These are phyloP conservation scores for Hydrozoanthus gracilis DNA, from an alignment of 92 coral and sea anemone genomes.

Conservation along the genomic window DNA sequence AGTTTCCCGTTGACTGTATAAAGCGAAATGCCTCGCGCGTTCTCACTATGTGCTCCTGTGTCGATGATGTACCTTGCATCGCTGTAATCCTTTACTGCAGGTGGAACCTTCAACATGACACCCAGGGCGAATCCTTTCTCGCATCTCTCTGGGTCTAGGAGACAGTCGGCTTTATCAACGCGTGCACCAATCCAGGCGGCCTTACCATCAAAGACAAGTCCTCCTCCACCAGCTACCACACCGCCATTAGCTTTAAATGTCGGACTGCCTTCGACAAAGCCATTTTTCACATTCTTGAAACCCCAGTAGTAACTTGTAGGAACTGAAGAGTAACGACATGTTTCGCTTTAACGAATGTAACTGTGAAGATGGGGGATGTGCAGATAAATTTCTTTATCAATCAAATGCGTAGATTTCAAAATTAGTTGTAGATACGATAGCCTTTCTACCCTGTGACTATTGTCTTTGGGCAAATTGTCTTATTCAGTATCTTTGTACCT, in stretches of 20 bases:
- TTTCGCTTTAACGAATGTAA: background rate
- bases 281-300: slow-evolving; percentile 54
- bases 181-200: slow-evolving; percentile 81
- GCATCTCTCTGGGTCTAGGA: slow-evolving; percentile 76
- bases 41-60: slow-evolving; percentile 89
- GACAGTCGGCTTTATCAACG: slow-evolving; percentile 75
- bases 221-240: slow-evolving; percentile 67
- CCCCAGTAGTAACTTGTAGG: slow-evolving; percentile 85
- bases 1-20: slow-evolving; percentile 72
- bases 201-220: slow-evolving; percentile 78
- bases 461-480: no score
- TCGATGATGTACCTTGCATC: slow-evolving; percentile 86
- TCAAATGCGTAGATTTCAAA: no score
- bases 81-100: slow-evolving; percentile 49
- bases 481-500: no score
- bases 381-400: no score
- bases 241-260: slow-evolving; percentile 83
- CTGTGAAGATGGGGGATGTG: no score
- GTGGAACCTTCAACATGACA: slow-evolving; percentile 65
- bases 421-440: no score
- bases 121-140: slow-evolving; percentile 85
- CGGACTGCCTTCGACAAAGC: slow-evolving; percentile 86
- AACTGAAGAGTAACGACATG: slow-evolving; percentile 23
- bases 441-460: no score
- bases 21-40: slow-evolving; percentile 83